Conservation (phyloP, 2,888 invertebrate genomes). For the Drosophila stalkeri region DNA sequence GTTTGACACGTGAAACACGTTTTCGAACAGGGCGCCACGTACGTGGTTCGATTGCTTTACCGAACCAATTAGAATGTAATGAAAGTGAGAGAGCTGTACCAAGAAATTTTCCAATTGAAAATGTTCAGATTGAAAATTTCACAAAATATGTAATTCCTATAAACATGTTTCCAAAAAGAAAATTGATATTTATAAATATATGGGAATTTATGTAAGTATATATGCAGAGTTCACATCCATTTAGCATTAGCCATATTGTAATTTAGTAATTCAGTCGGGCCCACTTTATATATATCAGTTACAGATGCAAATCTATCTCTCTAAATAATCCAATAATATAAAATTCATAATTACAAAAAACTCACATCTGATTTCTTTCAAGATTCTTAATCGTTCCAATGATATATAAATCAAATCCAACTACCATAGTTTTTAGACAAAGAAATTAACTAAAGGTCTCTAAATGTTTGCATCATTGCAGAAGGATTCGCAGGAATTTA, state of each 20-base stretch:
- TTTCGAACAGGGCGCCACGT: slow-evolving; percentile 40
- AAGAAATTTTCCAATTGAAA: not conserved
- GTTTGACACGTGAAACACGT: slow-evolving; percentile 72
- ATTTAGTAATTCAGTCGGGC: not conserved
- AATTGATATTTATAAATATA: not conserved
- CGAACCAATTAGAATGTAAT: slow-evolving; percentile 22
- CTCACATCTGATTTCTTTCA: no score
- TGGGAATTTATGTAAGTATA: not conserved
- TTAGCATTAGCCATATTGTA: not conserved
- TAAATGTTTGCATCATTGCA: slow-evolving; percentile 53
- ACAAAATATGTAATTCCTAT: not conserved
- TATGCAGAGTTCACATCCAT: not conserved
- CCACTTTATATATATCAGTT: not conserved
- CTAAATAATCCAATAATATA: no score
- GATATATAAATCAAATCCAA: not conserved
- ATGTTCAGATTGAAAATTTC: not conserved
- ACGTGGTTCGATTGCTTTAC: slow-evolving; percentile 46
- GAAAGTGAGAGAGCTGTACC: not conserved
- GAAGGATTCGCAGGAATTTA: slow-evolving; percentile 84
- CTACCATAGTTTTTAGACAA: not conserved
- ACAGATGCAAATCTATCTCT: no score
- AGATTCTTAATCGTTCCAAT: not conserved
- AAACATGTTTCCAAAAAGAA: not conserved
- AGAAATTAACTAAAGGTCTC: no score
- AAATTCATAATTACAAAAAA: no score